Evolutionary conservation across 2,888 invertebrate species (phyloP).

Genomic region (Parascotia fuliginaria): DNA sequence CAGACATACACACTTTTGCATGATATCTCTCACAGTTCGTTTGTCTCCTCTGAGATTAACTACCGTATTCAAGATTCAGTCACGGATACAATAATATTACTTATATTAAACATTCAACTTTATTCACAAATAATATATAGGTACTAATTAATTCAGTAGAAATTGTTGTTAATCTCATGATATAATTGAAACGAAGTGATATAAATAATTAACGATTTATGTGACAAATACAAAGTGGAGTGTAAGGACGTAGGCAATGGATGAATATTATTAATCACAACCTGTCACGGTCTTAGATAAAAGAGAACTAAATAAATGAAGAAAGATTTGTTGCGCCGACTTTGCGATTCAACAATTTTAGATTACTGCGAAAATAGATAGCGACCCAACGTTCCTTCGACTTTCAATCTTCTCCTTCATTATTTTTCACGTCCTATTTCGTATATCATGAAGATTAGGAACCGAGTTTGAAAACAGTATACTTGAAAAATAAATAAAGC

Average conservation of each 20-base stretch:
- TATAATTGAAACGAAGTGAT: conserved; percentile 42
- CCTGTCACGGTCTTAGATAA: conserved; percentile 39
- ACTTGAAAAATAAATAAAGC: too few species aligned
- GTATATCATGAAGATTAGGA: too few species aligned
- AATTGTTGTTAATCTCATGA: conserved; percentile 31
- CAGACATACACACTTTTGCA: too few species aligned
- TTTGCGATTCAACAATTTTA: conserved; percentile 37
- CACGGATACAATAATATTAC: too few species aligned
- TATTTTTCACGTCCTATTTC: not conserved
- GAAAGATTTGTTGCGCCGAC: conserved; percentile 38
- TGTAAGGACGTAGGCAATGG: conserved; percentile 43
- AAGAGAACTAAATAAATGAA: conserved; percentile 37
- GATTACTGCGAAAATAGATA: conserved; percentile 24
- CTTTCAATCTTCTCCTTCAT: conserved; percentile 2
- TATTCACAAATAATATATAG: conserved; percentile 11
- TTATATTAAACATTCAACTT: conserved; percentile 1
- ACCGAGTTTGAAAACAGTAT: too few species aligned
- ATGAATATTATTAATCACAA: conserved; percentile 43
- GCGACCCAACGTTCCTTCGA: conserved; percentile 4
- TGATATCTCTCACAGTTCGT: too few species aligned
- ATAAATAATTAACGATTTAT: conserved; percentile 45
- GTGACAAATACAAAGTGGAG: conserved; percentile 44
- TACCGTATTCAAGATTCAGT: too few species aligned
- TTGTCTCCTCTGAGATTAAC: conserved; percentile 6
- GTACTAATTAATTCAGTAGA: conserved; percentile 32